phyloP scores from a whole-genome alignment of 2,797 vertebrate genomes.

The Platyrinchus mystaceus region DNA sequence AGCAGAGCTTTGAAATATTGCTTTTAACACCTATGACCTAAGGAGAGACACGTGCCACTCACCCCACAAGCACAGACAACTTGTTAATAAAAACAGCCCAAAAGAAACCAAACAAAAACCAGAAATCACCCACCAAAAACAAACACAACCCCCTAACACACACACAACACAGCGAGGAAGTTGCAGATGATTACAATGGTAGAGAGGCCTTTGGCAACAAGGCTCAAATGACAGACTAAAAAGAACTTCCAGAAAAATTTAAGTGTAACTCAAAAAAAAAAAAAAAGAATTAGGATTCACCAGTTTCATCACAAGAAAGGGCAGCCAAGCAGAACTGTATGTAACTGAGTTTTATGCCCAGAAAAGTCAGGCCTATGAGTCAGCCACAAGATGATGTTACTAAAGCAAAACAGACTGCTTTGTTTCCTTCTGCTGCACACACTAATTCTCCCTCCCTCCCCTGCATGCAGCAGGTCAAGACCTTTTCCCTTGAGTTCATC shows the following conservation, averaged over 20 bases:
- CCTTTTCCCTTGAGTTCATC: background rate
- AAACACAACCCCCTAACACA: background rate
- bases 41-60: background rate
- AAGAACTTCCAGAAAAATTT: background rate
- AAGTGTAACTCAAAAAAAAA: background rate
- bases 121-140: background rate
- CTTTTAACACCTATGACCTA: background rate
- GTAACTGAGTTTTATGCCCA: background rate
- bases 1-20: background rate
- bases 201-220: background rate
- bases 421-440: background rate
- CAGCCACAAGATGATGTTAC: constrained; percentile 20
- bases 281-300: background rate
- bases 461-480: background rate
- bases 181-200: fast-evolving
- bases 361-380: constrained; percentile 38
- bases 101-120: background rate
- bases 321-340: background rate
- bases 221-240: background rate
- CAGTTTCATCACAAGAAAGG: background rate
- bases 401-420: constrained; percentile 28
- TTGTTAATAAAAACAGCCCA: background rate
- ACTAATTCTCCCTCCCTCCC: background rate
- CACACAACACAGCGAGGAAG: background rate
- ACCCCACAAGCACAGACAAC: background rate